A percentile compares a stretch with the other conserved stretches of the same genome.
Conservation (phyloP, 2,797 vertebrate species). For the Typhlichthys eigenmanni region DNA sequence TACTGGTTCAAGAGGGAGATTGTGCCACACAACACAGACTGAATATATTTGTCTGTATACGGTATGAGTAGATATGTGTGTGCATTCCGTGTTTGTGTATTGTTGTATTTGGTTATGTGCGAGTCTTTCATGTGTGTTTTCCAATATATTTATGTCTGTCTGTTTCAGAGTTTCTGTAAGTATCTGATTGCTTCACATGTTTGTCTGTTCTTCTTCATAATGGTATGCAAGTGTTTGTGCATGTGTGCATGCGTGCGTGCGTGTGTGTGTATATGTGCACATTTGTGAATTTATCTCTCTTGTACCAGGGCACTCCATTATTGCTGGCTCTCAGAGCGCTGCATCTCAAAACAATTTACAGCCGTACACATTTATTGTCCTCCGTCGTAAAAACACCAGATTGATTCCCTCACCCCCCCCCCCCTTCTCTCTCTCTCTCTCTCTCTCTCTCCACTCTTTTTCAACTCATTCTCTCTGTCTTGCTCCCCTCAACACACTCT, state of each 20-base stretch:
- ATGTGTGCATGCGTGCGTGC: conserved; percentile 15
- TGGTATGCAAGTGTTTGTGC: neutral
- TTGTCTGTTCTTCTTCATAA: too few species aligned
- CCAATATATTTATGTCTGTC: neutral
- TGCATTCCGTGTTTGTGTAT: neutral
- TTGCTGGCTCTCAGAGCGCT: conserved; percentile 46
- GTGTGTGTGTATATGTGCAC: conserved; percentile 11
- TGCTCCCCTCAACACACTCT: neutral
- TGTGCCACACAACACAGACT: neutral
- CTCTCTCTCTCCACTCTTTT: neutral
- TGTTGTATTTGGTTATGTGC: neutral
- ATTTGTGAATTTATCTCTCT: conserved; percentile 46
- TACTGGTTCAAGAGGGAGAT: too few species aligned
- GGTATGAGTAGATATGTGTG: neutral
- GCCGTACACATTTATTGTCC: conserved; percentile 58
- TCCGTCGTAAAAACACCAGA: conserved; percentile 58
- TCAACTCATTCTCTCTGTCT: neutral
- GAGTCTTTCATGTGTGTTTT: neutral
- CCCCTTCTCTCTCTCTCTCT: neutral
- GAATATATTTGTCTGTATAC: neutral
- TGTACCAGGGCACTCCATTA: conserved; percentile 17
- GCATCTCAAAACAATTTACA: conserved; percentile 69
- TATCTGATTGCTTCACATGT: neutral
- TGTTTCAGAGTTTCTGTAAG: neutral
- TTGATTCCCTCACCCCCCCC: conserved; percentile 52